Evolutionary conservation across 2,888 invertebrate species (phyloP), one percentile per base, ranked within the genome.

Genomic region (Agonum fuliginosum): DNA sequence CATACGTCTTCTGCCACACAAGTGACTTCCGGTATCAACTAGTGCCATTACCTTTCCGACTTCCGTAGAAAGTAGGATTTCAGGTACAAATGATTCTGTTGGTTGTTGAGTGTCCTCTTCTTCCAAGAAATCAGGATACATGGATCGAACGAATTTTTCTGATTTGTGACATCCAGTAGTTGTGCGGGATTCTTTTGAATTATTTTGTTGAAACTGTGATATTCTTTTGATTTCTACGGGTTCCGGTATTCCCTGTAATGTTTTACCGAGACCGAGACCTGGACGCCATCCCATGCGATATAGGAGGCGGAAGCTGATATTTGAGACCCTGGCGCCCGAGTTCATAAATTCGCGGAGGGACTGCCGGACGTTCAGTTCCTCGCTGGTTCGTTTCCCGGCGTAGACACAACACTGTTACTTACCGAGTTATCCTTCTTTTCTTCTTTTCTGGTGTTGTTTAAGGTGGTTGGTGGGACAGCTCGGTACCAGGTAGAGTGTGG

Each of bases 21-120:
- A 12, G 79, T 72, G 0, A 80, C 78, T 70, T 10, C 81, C 80
- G 10, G 80, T 77, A 65, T 81, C 81, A 5, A 81, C 27, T 17
- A 81, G 48, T 0, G 77, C 67, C 5, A 12, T 10, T 10, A 41
- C 37, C 6, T 2, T 6, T 8, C 51, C 30, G n/a, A 19, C 20
- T 2, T 1, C 19, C 0, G 46, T 17, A 3, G 6, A 19, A 1
- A 71, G 3, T 10, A 30, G 4, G 4, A 71, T 71, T 51, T 71
- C 48, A 5, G 71, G 71, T 27, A 10, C 0, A 17, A 4, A 10
- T 17, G 12, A 3, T 1, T 20, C 2, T 3, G 20, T 10, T 12
- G 70, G 24, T 51, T 20, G 12, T 12, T n/a, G 4, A 4, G 19
- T 3, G 0, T 10, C 0, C 8, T 37, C 34, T 24, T 20, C 43